Conservation (phyloP, 2,113 vertebrate genomes). For the Atlantisia rogersi region DNA sequence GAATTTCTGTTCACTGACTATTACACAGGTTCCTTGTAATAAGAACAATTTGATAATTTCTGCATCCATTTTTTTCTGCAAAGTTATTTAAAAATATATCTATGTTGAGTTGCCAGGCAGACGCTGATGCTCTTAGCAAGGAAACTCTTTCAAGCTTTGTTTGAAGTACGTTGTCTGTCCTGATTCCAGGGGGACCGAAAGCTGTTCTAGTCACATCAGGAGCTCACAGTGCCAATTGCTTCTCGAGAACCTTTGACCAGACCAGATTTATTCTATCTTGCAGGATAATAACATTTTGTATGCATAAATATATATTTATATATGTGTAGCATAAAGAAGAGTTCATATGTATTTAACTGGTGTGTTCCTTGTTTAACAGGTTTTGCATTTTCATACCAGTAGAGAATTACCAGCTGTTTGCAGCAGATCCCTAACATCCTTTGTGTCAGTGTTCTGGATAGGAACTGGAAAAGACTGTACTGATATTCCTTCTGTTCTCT, state of each 20-base stretch:
- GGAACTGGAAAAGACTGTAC: not conserved
- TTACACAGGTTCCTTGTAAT: not conserved
- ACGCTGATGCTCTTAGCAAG: not conserved
- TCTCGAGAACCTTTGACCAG: not conserved
- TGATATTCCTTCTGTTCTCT: not conserved
- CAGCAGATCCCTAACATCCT: not conserved
- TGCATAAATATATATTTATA: too few relatives aligned
- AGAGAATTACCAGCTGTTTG: not conserved
- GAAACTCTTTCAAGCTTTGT: not conserved
- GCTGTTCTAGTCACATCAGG: not conserved
- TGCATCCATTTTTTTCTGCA: not conserved
- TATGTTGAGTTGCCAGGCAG: not conserved
- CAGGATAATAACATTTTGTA: not conserved
- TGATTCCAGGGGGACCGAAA: not conserved
- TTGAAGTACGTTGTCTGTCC: not conserved
- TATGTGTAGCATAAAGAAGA: too few relatives aligned
- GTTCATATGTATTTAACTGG: not conserved
- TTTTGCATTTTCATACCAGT: not conserved
- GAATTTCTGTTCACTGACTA: not conserved
- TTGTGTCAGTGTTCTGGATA: not conserved
- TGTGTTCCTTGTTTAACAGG: not conserved
- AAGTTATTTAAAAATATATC: not conserved
- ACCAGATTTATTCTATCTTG: not conserved
- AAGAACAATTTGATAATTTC: not conserved
- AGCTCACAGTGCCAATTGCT: not conserved